Evolutionary conservation across 2,113 vertebrate species (phyloP).

Genomic region (Machaerirhynchus nigripectus): DNA sequence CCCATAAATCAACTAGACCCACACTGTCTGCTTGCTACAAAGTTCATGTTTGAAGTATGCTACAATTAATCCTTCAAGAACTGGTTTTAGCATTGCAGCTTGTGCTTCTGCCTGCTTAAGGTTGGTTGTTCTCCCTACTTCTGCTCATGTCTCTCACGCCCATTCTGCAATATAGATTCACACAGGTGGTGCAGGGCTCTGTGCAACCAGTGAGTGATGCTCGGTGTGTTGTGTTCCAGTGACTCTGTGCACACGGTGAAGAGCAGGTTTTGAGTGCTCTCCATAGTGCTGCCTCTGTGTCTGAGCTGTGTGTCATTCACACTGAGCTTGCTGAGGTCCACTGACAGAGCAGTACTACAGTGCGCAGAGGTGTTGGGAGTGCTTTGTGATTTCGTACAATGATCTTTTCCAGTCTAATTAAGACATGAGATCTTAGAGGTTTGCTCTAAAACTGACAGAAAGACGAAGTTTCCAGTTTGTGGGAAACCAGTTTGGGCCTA

Average conservation of each 20-base stretch:
- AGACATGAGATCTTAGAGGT: neutral
- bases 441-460: neutral
- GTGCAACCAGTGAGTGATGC: neutral
- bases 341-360: neutral
- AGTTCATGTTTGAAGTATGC: neutral
- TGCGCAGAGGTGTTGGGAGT: neutral
- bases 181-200: accelerated
- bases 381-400: neutral
- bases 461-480: neutral
- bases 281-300: neutral
- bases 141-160: neutral
- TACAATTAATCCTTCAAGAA: neutral
- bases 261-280: neutral
- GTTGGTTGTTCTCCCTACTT: neutral
- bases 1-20: neutral
- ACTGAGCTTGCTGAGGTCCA: neutral
- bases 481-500: neutral
- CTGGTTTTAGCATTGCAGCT: neutral
- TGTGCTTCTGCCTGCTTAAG: neutral
- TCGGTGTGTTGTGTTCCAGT: neutral
- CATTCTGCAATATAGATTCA: accelerated
- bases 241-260: neutral
- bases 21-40: neutral
- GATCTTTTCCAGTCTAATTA: neutral
- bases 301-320: neutral